Base-by-base conservation (phyloP, 2,113 vertebrate genomes). In the Psittacus erithacus region DNA sequence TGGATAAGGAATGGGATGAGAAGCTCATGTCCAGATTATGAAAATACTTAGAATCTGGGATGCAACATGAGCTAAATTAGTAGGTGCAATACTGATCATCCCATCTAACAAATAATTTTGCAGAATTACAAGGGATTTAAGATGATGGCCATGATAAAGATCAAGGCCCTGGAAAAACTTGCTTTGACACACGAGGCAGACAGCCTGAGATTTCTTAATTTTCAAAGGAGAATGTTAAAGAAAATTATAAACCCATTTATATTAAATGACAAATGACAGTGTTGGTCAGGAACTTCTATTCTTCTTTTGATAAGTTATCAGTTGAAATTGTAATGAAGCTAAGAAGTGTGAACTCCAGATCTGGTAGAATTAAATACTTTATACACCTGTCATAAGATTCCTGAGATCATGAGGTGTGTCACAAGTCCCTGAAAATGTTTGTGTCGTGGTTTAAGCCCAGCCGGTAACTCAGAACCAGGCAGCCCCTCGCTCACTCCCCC, bases 161-260 rank as follows among this genome's bases (percentile, higher is more conserved):
- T 93, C 60, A 94, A 95, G 84, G 78, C 25, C 31, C 41, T 89
- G 60, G 22, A 52, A 41, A 82, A 89, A 71, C 77, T 75, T 77
- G 27, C 28, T 81, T 84, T 94, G 84, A 84, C n/a, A 28, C 15
- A 50, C 18, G 13, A 92, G 77, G 28, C 64, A 84, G 73, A 77
- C 63, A 67, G 59, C 68, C 91, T 95, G 89, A 68, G 46, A 84
- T 89, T 96, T 62, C 68, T 96, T 93, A 86, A 0, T 9, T 92
- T 91, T 95, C 78, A 94, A 93, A 89, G 85, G 70, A 87, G 38
- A 79, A 55, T 13, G 10, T 84, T 90, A 60, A 71, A 44, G n/a
- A 50, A 85, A 63, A 57, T 64, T 94, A 63, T 27, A 84, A 92
- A 89, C 35, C 13, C 7, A 11, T 71, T 39, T 68, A 4, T 78